These are phyloP conservation scores for Allacma fusca DNA, from an alignment of 2,888 invertebrate genomes.

Conservation along the genomic window DNA sequence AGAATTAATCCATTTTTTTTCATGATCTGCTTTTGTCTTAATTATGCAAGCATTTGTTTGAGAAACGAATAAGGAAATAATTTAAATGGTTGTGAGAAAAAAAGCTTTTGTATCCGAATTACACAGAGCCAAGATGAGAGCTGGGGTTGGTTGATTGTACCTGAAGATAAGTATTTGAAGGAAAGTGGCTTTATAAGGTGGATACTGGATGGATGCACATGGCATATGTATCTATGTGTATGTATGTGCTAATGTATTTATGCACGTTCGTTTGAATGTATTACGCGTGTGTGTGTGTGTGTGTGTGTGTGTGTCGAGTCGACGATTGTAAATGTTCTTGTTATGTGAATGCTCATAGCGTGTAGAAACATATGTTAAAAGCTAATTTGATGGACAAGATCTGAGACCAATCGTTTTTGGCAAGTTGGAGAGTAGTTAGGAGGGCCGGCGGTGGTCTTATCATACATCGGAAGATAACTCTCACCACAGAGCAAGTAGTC, in stretches of 20 bases:
- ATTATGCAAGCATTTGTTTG: slow-evolving; percentile 6
- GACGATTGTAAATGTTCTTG: too few species aligned
- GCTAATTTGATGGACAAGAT: slow-evolving; percentile 1
- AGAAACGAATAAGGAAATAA: slow-evolving; percentile 6
- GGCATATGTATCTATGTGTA: too few species aligned
- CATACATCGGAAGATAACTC: neutral
- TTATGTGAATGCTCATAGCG: too few species aligned
- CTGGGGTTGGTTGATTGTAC: neutral
- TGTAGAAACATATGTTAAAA: neutral
- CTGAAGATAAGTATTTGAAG: too few species aligned
- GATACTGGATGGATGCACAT: too few species aligned
- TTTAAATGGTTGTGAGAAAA: neutral
- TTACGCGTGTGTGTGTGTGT: too few species aligned
- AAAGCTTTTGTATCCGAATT: neutral
- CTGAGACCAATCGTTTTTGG: neutral
- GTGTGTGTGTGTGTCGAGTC: too few species aligned
- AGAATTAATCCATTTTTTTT: neutral
- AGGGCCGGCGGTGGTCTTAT: neutral
- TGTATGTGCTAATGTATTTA: too few species aligned
- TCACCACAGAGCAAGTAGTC: neutral
- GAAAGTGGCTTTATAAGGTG: too few species aligned
- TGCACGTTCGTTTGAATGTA: too few species aligned
- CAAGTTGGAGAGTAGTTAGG: neutral
- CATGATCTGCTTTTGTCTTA: neutral
- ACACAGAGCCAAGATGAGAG: neutral